phyloP scores from a whole-genome alignment of 2,113 vertebrate genomes.

The Carlito syrichta region DNA sequence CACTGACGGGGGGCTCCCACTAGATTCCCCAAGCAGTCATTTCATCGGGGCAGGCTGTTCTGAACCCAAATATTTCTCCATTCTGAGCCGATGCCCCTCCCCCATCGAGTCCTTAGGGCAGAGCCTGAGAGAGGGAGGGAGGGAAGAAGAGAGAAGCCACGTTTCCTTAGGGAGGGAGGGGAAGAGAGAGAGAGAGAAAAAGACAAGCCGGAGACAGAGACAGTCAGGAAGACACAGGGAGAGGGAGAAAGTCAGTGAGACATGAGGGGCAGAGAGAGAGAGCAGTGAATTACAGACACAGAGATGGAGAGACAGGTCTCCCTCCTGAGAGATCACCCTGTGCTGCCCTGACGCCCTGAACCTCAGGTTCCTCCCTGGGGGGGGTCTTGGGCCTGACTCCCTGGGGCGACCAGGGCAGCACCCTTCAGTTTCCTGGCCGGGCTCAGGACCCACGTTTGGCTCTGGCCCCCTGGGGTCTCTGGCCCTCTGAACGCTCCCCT shows the following conservation, averaged over 20 bases:
- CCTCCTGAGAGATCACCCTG: background rate
- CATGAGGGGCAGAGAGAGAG: background rate
- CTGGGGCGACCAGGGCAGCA: background rate
- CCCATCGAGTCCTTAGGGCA: background rate
- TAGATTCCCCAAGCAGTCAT: background rate
- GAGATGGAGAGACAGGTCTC: background rate
- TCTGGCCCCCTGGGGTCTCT: background rate
- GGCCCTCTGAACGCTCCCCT: background rate
- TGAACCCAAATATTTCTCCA: constrained; percentile 28
- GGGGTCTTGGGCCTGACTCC: background rate
- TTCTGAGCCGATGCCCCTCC: constrained; percentile 23
- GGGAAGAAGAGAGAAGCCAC: constrained; percentile 46
- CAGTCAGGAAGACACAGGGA: background rate
- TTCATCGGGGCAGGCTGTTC: background rate
- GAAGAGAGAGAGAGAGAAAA: background rate
- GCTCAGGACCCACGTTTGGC: background rate
- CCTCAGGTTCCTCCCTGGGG: background rate
- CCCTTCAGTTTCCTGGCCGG: background rate
- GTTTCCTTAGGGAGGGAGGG: constrained; percentile 62
- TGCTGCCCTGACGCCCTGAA: background rate
- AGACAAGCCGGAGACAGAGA: background rate
- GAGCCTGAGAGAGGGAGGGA: constrained; percentile 18
- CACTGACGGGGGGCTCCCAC: background rate
- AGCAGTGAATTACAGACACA: background rate
- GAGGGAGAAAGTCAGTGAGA: background rate